Evolutionary conservation across 2,888 invertebrate genomes (phyloP).

Genomic region (Polyommatus iphigenia): DNA sequence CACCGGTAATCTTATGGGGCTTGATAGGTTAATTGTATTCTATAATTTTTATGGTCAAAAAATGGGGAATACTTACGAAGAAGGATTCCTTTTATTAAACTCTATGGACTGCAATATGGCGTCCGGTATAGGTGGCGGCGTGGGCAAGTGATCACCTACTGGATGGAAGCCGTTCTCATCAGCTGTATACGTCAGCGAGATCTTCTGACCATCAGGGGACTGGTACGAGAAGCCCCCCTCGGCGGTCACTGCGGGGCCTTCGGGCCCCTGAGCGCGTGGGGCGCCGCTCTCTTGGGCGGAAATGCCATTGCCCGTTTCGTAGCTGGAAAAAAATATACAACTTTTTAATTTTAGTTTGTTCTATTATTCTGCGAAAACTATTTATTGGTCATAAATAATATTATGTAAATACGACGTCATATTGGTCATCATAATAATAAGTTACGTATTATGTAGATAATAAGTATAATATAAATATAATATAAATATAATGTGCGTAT

Average conservation of each 20-base stretch:
- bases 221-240: conserved; percentile 84
- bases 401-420: too few species aligned
- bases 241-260: conserved; percentile 78
- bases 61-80: conserved; percentile 57
- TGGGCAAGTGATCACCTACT: conserved; percentile 81
- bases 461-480: too few species aligned
- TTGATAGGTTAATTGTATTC: too few species aligned
- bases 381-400: not conserved
- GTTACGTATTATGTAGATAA: too few species aligned
- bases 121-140: conserved; percentile 77
- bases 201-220: conserved; percentile 83
- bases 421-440: too few species aligned
- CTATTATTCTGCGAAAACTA: not conserved
- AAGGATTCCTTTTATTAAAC: conserved; percentile 71
- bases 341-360: not conserved
- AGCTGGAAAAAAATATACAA: conserved; percentile 55
- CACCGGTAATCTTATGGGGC: too few species aligned
- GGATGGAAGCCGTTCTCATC: conserved; percentile 87
- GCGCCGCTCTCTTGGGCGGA: conserved; percentile 80
- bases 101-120: conserved; percentile 78
- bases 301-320: conserved; percentile 85
- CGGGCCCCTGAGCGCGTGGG: conserved; percentile 78
- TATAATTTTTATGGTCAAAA: too few species aligned
- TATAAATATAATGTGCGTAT: too few species aligned
- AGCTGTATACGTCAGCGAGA: conserved; percentile 83